Evolutionary conservation across 2,113 vertebrate genomes (phyloP).

Genomic region (Hipposideros armiger): DNA sequence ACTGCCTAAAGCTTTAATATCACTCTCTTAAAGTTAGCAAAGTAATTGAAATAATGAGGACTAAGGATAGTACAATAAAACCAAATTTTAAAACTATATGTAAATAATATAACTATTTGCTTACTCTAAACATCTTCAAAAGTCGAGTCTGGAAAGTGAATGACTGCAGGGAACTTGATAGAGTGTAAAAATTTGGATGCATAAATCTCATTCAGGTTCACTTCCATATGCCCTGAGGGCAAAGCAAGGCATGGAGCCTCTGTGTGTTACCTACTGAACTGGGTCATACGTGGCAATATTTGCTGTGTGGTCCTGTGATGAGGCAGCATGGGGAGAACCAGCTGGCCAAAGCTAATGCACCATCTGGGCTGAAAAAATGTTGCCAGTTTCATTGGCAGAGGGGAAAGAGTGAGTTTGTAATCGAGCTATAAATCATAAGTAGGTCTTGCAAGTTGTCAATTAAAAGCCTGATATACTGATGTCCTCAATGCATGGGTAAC

Average conservation of each 20-base stretch:
- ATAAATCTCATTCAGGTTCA: slow-evolving; percentile 83
- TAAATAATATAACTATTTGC: slow-evolving; percentile 10
- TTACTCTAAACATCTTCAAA: slow-evolving; percentile 42
- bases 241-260: slow-evolving; percentile 75
- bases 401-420: slow-evolving; percentile 90
- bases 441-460: slow-evolving; percentile 91
- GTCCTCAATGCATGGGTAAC: slow-evolving; percentile 81
- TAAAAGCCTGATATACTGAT: slow-evolving; percentile 87
- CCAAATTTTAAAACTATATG: background rate
- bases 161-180: slow-evolving; percentile 64
- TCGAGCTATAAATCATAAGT: slow-evolving; percentile 94
- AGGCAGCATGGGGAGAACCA: slow-evolving; percentile 88
- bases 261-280: slow-evolving; percentile 84
- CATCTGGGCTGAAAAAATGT: slow-evolving; percentile 90
- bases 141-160: slow-evolving; percentile 70
- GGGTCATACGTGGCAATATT: slow-evolving; percentile 85
- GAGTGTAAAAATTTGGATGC: slow-evolving; percentile 72
- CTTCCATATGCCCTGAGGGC: slow-evolving; percentile 79
- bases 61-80: slow-evolving; percentile 53
- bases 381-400: slow-evolving; percentile 89
- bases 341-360: slow-evolving; percentile 91
- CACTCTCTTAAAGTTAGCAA: background rate
- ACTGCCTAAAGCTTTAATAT: background rate
- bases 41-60: slow-evolving; percentile 56
- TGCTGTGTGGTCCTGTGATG: slow-evolving; percentile 87